Conservation (phyloP, 1,140 invertebrate species). For the Calliphora vicina region DNA sequence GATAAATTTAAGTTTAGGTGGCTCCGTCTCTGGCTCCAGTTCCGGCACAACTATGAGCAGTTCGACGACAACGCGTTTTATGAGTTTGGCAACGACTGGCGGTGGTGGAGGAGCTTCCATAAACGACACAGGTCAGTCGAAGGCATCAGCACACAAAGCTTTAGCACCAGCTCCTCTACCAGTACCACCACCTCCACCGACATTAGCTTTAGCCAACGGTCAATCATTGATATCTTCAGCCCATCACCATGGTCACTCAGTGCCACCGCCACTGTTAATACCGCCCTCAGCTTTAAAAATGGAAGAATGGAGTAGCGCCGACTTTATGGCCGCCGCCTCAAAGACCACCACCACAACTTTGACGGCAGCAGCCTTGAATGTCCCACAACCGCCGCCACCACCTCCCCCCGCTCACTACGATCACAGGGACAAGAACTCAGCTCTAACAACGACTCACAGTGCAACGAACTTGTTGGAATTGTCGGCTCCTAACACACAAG, state of each 20-base stretch:
- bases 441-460: conserved; percentile 13
- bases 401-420: conserved; percentile 39
- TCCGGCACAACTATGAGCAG: conserved; percentile 45
- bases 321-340: conserved; percentile 25
- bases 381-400: conserved; percentile 12
- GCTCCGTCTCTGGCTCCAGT: conserved; percentile 41
- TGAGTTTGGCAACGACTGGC: conserved; percentile 45
- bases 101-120: background rate
- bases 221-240: background rate
- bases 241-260: background rate
- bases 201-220: conserved; percentile 33
- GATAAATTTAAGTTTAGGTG: conserved; percentile 53
- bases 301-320: conserved; percentile 46
- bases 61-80: conserved; percentile 49
- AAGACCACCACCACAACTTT: conserved; percentile 4
- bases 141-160: background rate
- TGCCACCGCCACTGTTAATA: conserved; percentile 50
- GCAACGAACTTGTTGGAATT: conserved; percentile 40
- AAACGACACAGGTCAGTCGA: conserved; percentile 23
- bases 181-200: conserved; percentile 19
- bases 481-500: conserved; percentile 45
- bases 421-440: conserved; percentile 45
- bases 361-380: background rate
- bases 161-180: conserved; percentile 36
- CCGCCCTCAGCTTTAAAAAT: conserved; percentile 54